Percentiles rank a stretch among this genome's conserved stretches.
Evolutionary conservation across 1,140 invertebrate genomes (phyloP).

Genomic region (Hirudo medicinalis): DNA sequence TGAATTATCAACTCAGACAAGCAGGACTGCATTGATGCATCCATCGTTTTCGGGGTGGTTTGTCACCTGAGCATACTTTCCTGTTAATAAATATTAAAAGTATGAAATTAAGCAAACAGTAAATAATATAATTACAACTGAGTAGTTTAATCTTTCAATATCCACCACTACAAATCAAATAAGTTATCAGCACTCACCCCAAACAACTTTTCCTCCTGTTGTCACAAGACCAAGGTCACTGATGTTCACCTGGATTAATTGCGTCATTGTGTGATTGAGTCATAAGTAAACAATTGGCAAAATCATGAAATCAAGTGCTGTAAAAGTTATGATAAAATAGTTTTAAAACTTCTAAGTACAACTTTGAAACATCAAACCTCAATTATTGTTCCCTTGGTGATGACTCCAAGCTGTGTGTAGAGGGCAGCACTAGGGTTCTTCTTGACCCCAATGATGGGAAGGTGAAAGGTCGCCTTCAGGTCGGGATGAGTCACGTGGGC

Average conservation of each 20-base stretch:
- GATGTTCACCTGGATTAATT: constrained; percentile 62
- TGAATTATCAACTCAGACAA: constrained; percentile 56
- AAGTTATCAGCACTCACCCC: constrained; percentile 52
- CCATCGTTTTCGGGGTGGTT: constrained; percentile 99
- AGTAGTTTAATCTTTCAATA: neutral
- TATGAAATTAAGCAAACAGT: neutral
- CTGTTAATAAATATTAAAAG: constrained; percentile 26
- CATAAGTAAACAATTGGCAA: too few relatives aligned
- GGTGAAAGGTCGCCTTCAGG: constrained; percentile 91
- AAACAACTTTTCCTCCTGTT: constrained; percentile 96
- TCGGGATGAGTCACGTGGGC: constrained; percentile 98
- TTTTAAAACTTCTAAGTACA: neutral
- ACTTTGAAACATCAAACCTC: constrained; percentile 30
- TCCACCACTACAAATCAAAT: too few relatives aligned
- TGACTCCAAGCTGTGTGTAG: constrained; percentile 92
- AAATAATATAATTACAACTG: constrained; percentile 11
- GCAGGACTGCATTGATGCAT: constrained; percentile 93
- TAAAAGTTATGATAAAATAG: neutral
- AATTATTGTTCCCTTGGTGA: constrained; percentile 64
- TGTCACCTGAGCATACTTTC: constrained; percentile 96
- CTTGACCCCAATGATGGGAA: constrained; percentile 97
- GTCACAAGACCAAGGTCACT: constrained; percentile 97
- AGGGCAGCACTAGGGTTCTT: constrained; percentile 95
- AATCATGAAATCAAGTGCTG: neutral
- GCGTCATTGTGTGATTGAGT: neutral